Percentiles rank a stretch among this genome's conserved stretches.
Evolutionary conservation across 2,888 invertebrate species (phyloP).

Genomic region (Spilosoma lubricipeda): DNA sequence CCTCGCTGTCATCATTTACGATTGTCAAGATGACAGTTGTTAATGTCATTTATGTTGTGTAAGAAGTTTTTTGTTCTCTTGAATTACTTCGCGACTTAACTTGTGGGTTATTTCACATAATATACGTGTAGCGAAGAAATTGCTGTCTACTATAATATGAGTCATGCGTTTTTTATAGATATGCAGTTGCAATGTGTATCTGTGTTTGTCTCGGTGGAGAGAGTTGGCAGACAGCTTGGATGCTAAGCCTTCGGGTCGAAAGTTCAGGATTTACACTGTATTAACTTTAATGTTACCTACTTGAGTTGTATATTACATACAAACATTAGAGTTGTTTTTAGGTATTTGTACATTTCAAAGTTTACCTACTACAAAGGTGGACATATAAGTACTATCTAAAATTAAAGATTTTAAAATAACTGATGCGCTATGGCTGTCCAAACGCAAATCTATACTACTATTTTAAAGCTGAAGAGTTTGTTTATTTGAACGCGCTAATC

Average conservation of each 20-base stretch:
- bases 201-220: slow-evolving; percentile 8
- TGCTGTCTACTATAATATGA: slow-evolving; percentile 10
- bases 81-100: slow-evolving; percentile 1
- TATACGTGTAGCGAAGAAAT: slow-evolving; percentile 4
- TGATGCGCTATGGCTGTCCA: not conserved
- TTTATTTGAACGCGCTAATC: no score
- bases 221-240: slow-evolving; percentile 5
- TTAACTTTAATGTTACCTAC: not conserved
- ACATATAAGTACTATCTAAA: not conserved
- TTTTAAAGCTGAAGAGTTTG: no score
- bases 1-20: slow-evolving; percentile 29
- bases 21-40: slow-evolving; percentile 16
- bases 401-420: not conserved
- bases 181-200: not conserved
- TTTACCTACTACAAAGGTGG: not conserved
- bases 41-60: slow-evolving; percentile 18
- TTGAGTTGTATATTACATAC: not conserved
- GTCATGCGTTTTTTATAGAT: slow-evolving; percentile 4
- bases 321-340: not conserved
- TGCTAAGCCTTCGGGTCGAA: slow-evolving; percentile 5
- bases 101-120: not conserved
- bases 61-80: slow-evolving; percentile 13
- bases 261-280: slow-evolving; percentile 9
- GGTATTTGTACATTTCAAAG: not conserved
- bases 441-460: no score